These are phyloP conservation scores for Ligdia adustata DNA, from an alignment of 2,888 invertebrate genomes.

Conservation along the genomic window DNA sequence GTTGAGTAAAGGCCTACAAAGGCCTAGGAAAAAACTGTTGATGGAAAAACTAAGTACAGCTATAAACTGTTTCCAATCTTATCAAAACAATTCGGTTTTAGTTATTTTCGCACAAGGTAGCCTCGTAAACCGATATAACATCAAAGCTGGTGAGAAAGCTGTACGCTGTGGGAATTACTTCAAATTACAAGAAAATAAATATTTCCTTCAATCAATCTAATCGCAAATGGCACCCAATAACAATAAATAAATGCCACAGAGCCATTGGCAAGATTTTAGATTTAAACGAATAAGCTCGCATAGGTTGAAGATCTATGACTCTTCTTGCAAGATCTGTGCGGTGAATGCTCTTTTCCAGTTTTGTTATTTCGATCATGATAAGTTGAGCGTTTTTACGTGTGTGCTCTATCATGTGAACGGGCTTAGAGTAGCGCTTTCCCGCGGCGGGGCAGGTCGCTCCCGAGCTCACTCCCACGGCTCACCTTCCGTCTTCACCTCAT, in stretches of 20 bases:
- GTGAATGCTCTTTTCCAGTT: constrained; percentile 27
- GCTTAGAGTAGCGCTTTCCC: constrained; percentile 65
- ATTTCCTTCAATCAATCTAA: constrained; percentile 51
- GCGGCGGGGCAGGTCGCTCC: constrained; percentile 60
- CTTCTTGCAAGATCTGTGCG: constrained; percentile 26
- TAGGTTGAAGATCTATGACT: constrained; percentile 33
- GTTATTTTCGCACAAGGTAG: constrained; percentile 46
- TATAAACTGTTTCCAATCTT: too few species aligned
- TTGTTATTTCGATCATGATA: constrained; percentile 41
- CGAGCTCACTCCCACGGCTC: constrained; percentile 68
- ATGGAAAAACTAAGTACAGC: too few species aligned
- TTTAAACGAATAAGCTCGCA: constrained; percentile 45
- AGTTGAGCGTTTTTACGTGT: constrained; percentile 40
- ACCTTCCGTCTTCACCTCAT: constrained; percentile 69
- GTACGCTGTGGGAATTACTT: constrained; percentile 40
- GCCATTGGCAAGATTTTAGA: constrained; percentile 34
- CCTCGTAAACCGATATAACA: constrained; percentile 56
- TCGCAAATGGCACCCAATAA: constrained; percentile 46
- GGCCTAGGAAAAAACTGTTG: too few species aligned
- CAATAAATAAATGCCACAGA: constrained; percentile 48
- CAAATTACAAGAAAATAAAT: constrained; percentile 45
- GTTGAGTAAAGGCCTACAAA: too few species aligned
- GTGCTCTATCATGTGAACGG: constrained; percentile 55
- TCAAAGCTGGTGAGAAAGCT: constrained; percentile 52
- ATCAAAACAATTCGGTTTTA: too few species aligned